Conservation (phyloP, 1,140 invertebrate species). For the Drosophila funebris region DNA sequence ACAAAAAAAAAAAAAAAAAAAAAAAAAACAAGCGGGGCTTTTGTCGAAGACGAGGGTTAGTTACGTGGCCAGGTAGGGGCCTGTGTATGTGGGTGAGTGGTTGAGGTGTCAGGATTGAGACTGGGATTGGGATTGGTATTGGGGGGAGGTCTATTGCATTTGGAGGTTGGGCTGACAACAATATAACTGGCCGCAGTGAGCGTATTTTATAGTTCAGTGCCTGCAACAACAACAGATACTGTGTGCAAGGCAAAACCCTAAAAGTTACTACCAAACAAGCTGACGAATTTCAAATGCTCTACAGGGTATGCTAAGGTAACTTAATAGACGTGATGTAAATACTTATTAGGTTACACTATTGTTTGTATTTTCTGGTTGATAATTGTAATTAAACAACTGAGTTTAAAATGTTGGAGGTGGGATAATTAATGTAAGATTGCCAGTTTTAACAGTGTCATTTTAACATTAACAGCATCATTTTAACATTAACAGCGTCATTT, state of each 20-base stretch:
- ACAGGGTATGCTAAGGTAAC: neutral
- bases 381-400: too few species aligned
- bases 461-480: too few species aligned
- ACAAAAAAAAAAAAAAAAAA: constrained; percentile 20
- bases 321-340: neutral
- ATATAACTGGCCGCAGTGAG: constrained; percentile 49
- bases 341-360: too few species aligned
- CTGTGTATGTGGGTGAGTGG: neutral
- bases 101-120: too few species aligned
- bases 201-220: constrained; percentile 68
- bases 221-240: constrained; percentile 30
- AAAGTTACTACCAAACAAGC: neutral
- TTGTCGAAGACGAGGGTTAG: neutral
- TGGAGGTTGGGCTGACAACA: constrained; percentile 34
- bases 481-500: too few species aligned
- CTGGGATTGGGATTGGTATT: too few species aligned
- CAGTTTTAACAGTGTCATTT: too few species aligned
- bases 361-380: too few species aligned
- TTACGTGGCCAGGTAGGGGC: neutral
- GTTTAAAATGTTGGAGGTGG: too few species aligned
- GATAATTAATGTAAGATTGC: too few species aligned
- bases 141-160: neutral
- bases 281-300: constrained; percentile 4
- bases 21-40: neutral
- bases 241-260: neutral